Base-by-base conservation (phyloP, 2,888 invertebrate species). In the Nymphalis polychloros region DNA sequence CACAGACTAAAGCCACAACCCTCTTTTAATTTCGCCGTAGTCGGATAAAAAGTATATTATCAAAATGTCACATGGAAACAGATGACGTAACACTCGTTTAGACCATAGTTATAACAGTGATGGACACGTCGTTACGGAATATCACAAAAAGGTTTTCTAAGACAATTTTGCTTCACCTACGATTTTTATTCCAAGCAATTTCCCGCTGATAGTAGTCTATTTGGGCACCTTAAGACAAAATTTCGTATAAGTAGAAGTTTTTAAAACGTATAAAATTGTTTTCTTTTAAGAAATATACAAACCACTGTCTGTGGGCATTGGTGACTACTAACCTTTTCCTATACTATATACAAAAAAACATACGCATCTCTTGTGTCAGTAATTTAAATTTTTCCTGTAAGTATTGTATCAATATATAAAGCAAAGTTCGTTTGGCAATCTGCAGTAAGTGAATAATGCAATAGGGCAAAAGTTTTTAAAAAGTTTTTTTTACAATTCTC, bases 391-490 rank as follows among this genome's bases (percentile, higher is more conserved):
- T 23, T 4, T 23, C 6, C 35, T 19, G 19, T 16, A 31, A n/a
- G 17, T 6, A 55, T 57, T 57, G 16, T 57, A 17, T 41, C 19
- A 19, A 57, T 57, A 66, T 66, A 72, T 73, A 73, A 72, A 73
- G 72, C 71, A 73, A 55, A 62, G 46, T 57, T 63, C 67, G 61
- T 64, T 16, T 20, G 46, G 50, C 60, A 10, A 41, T 41, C 55
- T n/a, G 60, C 31, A 52, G 57, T n/a, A 41, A 80, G 77, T 81
- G 81, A 83, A 84, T 82, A 83, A 85, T 82, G 78, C 80, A 81
- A 68, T 67, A 63, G 67, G 73, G 69, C 65, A 50, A 74, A 77
- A 75, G 74, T 78, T 72, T 64, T 68, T 71, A 77, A 76, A 70
- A 77, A 73, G 70, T 75, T 75, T 77, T 75, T 72, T 73, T 57